Conservation (phyloP, 1,140 invertebrate genomes). For the Apis florea region DNA sequence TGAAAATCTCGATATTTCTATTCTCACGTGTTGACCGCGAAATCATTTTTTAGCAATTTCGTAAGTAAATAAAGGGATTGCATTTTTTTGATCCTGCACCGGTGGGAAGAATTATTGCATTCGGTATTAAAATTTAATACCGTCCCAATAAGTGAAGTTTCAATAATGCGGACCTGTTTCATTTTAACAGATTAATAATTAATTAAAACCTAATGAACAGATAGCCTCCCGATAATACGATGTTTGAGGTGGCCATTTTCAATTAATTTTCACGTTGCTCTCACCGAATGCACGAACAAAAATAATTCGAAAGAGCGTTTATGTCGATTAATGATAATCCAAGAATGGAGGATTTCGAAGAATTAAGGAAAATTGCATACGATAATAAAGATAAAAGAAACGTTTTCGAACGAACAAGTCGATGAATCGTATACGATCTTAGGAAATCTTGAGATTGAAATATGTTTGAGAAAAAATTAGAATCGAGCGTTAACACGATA, state of each 20-base stretch:
- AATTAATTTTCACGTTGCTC: not conserved
- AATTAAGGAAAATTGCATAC: not conserved
- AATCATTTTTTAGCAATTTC: not conserved
- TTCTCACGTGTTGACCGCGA: not conserved
- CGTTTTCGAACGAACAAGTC: too few relatives aligned
- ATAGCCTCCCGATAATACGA: not conserved
- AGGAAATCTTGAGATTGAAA: too few relatives aligned
- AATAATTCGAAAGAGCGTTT: not conserved
- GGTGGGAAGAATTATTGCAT: too few relatives aligned
- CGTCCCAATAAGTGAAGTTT: not conserved
- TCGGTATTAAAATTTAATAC: not conserved
- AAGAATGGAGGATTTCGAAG: conserved; percentile 23
- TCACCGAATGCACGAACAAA: not conserved
- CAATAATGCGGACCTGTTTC: not conserved
- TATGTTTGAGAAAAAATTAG: too few relatives aligned
- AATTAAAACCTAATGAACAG: not conserved
- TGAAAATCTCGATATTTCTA: not conserved
- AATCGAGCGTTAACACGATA: too few relatives aligned
- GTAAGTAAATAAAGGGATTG: not conserved
- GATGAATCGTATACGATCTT: too few relatives aligned
- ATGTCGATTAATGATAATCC: not conserved
- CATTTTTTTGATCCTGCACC: not conserved
- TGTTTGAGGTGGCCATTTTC: not conserved
- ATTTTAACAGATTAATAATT: not conserved
- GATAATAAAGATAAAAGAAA: too few relatives aligned